Evolutionary conservation across 2,113 vertebrate species (phyloP).

Genomic region (Notiomystis cincta): DNA sequence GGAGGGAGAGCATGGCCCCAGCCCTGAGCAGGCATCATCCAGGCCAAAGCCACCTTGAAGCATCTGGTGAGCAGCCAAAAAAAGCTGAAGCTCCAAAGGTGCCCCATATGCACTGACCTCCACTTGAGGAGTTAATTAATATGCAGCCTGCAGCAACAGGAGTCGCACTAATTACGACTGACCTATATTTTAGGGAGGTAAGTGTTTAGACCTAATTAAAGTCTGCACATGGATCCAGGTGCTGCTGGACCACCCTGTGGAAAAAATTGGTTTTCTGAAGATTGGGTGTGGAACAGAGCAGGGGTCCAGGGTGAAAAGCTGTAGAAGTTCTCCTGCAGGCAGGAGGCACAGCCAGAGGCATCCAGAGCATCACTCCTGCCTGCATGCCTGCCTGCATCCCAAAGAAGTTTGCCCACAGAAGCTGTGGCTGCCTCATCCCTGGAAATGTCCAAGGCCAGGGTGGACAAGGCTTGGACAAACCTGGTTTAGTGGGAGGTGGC

Average conservation of each 20-base stretch:
- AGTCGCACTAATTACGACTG: constrained; percentile 8
- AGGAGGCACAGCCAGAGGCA: background rate
- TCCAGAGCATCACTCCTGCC: background rate
- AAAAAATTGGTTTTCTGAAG: background rate
- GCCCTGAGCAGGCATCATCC: background rate
- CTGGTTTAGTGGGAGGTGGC: background rate
- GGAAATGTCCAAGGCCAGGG: background rate
- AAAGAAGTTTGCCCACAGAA: background rate
- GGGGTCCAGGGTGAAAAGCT: background rate
- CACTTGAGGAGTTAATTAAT: constrained; percentile 42
- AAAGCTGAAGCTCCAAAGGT: background rate
- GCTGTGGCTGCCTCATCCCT: background rate
- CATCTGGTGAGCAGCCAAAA: background rate
- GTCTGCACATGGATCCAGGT: background rate
- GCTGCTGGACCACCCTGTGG: background rate
- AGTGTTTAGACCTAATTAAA: background rate
- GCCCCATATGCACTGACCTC: background rate
- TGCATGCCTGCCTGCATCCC: background rate
- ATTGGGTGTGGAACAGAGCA: background rate
- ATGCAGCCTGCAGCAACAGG: background rate
- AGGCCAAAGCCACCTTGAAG: background rate
- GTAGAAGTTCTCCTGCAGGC: background rate
- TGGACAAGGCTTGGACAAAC: accelerated
- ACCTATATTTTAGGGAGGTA: background rate
- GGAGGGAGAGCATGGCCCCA: background rate